phyloP scores from a whole-genome alignment of 92 coral and sea anemone species.

The Bergia puertoricense region DNA sequence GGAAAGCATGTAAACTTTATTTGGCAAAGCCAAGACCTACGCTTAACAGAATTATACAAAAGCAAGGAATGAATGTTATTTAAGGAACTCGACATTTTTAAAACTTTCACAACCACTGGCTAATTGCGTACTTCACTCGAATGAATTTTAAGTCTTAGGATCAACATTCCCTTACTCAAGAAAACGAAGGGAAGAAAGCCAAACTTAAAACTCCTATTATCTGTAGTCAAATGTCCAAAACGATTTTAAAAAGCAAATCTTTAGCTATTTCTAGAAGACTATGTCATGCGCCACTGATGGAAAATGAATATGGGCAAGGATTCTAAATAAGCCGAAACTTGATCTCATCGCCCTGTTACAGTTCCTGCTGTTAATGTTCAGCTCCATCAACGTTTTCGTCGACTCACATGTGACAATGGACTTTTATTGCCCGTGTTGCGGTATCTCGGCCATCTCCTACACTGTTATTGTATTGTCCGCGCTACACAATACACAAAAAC shows the following conservation, averaged over 20 bases:
- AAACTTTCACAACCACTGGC: neutral
- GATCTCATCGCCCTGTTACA: neutral
- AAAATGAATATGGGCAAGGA: neutral
- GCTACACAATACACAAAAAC: neutral
- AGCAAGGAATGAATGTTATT: constrained; percentile 12
- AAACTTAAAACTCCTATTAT: neutral
- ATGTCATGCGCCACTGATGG: neutral
- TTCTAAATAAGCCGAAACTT: neutral
- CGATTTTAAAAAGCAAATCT: neutral
- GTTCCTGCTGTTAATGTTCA: neutral
- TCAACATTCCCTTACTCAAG: neutral
- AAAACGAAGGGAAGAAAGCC: neutral
- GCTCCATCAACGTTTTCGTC: neutral
- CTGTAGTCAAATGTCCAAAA: neutral
- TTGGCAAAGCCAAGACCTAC: neutral
- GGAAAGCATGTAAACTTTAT: neutral
- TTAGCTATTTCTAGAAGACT: neutral
- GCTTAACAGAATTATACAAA: neutral
- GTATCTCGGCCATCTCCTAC: neutral
- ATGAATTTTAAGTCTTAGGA: neutral
- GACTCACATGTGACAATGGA: constrained; percentile 5
- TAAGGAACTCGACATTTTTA: constrained; percentile 11
- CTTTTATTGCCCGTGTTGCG: neutral
- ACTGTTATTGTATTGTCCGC: neutral
- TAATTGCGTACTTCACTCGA: constrained; percentile 7